Evolutionary conservation across 2,888 invertebrate species (phyloP).

Genomic region (Sycophila texana): DNA sequence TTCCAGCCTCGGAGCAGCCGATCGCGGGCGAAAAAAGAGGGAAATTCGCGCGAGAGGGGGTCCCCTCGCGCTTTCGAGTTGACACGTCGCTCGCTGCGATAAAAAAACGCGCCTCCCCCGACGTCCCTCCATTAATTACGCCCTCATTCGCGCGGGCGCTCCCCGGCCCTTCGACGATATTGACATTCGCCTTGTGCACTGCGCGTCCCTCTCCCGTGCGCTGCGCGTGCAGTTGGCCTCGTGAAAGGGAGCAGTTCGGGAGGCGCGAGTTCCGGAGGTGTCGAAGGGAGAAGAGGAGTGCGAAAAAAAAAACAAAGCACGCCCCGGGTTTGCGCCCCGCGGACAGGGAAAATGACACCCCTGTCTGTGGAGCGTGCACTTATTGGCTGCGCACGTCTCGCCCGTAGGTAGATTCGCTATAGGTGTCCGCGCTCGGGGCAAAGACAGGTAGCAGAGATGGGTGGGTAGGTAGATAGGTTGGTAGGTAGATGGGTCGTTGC

Average conservation of each 20-base stretch:
- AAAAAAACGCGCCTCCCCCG: neutral
- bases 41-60: no score
- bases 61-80: neutral
- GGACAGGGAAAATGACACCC: conserved; percentile 62
- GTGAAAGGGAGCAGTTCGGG: neutral
- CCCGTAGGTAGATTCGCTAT: conserved; percentile 20
- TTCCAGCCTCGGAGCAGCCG: no score
- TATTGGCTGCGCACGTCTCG: conserved; percentile 65
- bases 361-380: conserved; percentile 73
- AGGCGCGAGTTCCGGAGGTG: conserved; percentile 2
- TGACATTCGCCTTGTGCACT: conserved; percentile 26
- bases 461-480: conserved; percentile 71
- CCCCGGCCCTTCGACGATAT: conserved; percentile 30
- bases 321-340: conserved; percentile 6
- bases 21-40: no score
- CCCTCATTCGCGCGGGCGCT: conserved; percentile 67
- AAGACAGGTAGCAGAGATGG: conserved; percentile 57
- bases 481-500: conserved; percentile 67
- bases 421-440: conserved; percentile 45
- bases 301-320: conserved; percentile 40
- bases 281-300: conserved; percentile 15
- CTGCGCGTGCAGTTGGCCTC: neutral
- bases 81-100: neutral
- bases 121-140: conserved; percentile 70
- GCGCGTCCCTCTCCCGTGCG: neutral